phyloP scores from a whole-genome alignment of 1,140 invertebrate genomes.

The Drosophila ananassae region DNA sequence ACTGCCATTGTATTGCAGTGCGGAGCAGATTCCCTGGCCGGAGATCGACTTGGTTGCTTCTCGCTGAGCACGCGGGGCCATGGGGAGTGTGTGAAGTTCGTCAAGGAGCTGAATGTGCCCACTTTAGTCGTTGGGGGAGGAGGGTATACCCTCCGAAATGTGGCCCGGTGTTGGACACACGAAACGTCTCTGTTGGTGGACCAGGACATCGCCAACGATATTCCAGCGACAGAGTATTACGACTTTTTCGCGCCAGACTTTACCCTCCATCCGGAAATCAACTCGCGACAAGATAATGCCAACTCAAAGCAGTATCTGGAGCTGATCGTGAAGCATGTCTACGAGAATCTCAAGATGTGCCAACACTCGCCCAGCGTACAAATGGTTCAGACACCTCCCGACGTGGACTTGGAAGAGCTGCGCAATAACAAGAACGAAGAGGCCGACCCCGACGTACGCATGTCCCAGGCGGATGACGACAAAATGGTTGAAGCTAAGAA shows the following conservation, averaged over 20 bases:
- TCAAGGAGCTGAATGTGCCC: conserved; percentile 96
- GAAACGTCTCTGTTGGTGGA: conserved; percentile 98
- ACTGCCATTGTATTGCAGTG: conserved; percentile 99
- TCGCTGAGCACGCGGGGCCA: conserved; percentile 89
- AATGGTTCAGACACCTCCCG: conserved; percentile 95
- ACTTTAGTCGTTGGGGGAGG: conserved; percentile 95
- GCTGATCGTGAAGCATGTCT: conserved; percentile 92
- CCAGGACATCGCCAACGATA: conserved; percentile 95
- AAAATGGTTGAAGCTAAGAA: conserved; percentile 94
- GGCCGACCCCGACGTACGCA: conserved; percentile 92
- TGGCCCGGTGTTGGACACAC: conserved; percentile 99
- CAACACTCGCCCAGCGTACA: conserved; percentile 95
- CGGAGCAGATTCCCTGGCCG: conserved; percentile 98
- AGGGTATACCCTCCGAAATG: conserved; percentile 96
- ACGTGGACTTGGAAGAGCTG: conserved; percentile 88
- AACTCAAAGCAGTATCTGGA: conserved; percentile 97
- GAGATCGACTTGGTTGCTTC: conserved; percentile 91
- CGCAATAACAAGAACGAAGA: conserved; percentile 89
- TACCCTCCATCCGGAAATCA: conserved; percentile 95
- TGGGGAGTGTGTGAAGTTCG: conserved; percentile 98
- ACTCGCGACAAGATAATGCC: conserved; percentile 92
- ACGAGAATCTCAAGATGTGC: conserved; percentile 95
- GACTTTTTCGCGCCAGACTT: conserved; percentile 98
- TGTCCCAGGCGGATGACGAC: conserved; percentile 92
- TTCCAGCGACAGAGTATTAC: conserved; percentile 97